These are phyloP conservation scores for Gastrophysa polygoni DNA, from an alignment of 2,888 invertebrate species.

Conservation along the genomic window DNA sequence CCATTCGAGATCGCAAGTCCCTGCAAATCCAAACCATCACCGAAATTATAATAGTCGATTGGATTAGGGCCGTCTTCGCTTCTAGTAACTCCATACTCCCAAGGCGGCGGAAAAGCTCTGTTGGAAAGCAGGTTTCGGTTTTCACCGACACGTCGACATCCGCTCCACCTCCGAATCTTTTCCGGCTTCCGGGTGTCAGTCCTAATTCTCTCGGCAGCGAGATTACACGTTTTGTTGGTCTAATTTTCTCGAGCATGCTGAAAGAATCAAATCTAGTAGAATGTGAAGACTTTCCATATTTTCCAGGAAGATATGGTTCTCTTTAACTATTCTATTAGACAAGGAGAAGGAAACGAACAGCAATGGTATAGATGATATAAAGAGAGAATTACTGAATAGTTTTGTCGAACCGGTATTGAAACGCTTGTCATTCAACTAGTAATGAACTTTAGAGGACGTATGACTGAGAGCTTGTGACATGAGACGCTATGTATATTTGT, in stretches of 20 bases:
- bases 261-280: too few species aligned
- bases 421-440: too few species aligned
- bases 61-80: constrained; percentile 43
- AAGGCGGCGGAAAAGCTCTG: constrained; percentile 45
- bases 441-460: too few species aligned
- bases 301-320: too few species aligned
- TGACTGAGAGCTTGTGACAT: too few species aligned
- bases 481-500: too few species aligned
- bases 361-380: too few species aligned
- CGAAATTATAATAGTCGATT: constrained; percentile 39
- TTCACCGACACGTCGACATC: constrained; percentile 49
- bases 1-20: not conserved
- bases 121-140: constrained; percentile 47
- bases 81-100: constrained; percentile 55
- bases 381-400: too few species aligned
- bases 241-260: not conserved
- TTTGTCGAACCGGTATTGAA: too few species aligned
- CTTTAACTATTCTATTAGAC: too few species aligned
- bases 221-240: constrained; percentile 37
- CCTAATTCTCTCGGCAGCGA: constrained; percentile 43
- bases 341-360: too few species aligned
- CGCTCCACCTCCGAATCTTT: constrained; percentile 39
- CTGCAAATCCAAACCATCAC: constrained; percentile 31
- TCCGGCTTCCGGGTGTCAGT: constrained; percentile 48
- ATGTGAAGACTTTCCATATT: too few species aligned